Percentiles rank a stretch among this genome's conserved stretches.
Conservation (phyloP, 2,113 vertebrate species). For the Cairina moschata region DNA sequence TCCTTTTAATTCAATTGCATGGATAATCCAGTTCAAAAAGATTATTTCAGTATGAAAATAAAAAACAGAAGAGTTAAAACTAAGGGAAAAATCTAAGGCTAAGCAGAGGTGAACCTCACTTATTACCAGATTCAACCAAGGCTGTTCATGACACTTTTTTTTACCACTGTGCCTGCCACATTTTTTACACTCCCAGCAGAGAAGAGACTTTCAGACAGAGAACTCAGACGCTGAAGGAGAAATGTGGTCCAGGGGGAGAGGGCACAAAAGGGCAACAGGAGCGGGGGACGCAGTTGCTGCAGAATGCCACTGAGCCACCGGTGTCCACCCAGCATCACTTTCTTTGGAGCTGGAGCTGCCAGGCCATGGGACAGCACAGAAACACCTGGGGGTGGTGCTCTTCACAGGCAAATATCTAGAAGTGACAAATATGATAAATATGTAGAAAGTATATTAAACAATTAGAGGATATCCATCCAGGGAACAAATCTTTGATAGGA, state of each 20-base stretch:
- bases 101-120: not conserved
- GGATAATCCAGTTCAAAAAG: not conserved
- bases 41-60: not conserved
- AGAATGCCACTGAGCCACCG: rapidly evolving
- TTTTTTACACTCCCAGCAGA: not conserved
- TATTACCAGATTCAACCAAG: not conserved
- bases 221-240: not conserved
- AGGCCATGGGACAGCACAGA: rapidly evolving
- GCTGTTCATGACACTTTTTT: not conserved
- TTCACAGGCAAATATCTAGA: not conserved
- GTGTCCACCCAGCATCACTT: not conserved
- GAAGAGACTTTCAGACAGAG: not conserved
- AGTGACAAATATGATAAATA: not conserved
- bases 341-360: not conserved
- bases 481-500: not conserved
- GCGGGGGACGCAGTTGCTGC: not conserved
- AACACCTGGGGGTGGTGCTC: rapidly evolving
- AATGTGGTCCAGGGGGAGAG: not conserved
- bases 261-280: rapidly evolving
- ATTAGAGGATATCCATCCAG: not conserved
- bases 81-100: not conserved
- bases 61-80: not conserved
- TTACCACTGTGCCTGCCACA: not conserved
- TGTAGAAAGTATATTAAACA: not conserved
- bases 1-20: not conserved